Conservation (phyloP, 2,113 vertebrate species). For the Globicephala melas region DNA sequence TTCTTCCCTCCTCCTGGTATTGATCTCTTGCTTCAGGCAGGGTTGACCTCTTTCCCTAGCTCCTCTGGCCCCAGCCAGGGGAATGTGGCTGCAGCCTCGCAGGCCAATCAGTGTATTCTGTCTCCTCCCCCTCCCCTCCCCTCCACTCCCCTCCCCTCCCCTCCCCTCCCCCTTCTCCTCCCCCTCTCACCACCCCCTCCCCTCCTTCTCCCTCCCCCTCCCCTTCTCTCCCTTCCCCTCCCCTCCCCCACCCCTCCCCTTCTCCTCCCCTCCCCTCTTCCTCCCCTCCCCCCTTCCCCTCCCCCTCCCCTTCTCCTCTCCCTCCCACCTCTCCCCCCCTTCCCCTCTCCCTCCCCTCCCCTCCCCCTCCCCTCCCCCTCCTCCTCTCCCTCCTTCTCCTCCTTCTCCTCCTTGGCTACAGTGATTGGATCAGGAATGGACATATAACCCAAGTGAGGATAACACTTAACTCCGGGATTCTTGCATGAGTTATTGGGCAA, state of each 20-base stretch:
- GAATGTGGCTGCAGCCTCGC: background rate
- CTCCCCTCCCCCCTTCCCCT: no score
- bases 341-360: no score
- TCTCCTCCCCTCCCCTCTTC: no score
- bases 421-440: background rate
- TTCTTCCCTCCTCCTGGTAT: background rate
- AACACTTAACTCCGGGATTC: background rate
- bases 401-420: accelerated
- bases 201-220: no score
- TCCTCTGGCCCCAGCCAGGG: background rate
- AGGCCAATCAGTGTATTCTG: accelerated
- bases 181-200: accelerated
- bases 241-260: accelerated
- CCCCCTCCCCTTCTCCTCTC: no score
- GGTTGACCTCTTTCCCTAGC: background rate
- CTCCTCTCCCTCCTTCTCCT: accelerated
- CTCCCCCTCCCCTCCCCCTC: no score
- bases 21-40: background rate
- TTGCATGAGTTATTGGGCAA: accelerated
- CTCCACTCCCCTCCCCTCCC: no score
- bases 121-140: accelerated
- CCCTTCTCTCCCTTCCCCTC: accelerated
- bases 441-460: background rate
- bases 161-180: no score
- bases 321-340: no score